Evolutionary conservation across 1,140 invertebrate species (phyloP), one percentile per base, ranked within the genome.

Genomic region (Euglossa dilemma): DNA sequence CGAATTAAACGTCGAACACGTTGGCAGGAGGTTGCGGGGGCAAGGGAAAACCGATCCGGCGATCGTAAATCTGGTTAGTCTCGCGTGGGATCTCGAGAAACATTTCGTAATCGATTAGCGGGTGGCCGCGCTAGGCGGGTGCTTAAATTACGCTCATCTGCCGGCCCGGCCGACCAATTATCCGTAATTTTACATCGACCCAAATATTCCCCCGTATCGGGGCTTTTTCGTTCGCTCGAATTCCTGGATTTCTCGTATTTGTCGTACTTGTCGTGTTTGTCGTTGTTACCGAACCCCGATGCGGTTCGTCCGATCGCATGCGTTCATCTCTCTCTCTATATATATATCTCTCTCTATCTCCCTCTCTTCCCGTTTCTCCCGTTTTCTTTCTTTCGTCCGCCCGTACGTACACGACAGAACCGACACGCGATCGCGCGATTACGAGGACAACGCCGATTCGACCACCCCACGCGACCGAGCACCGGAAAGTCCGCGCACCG

Each of bases 131-230:
- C 87, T n/a, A 81, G 85, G 63, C 77, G 87, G 83, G 85, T 87
- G 87, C 90, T 89, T 89, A 90, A 92, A 92, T 92, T 90, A 91
- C 88, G 88, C 87, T 88, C 90, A 90, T 91, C 87, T 87, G 25
- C 20, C 23, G 61, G 28, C 18, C 12, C 63, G 45, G n/a, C 25
- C 63, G 11, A 43, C 2, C 61, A 67, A 77, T 77, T 92, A 92
- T 89, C 88, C 84, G 82, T 91, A 93, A 92, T 92, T 91, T 91
- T 86, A 88, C 86, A 80, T 90, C 85, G 85, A 59, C 86, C 83
- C 67, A 84, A 91, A 91, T 87, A 89, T 81, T 75, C 72, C 85
- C 79, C 85, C 85, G 78, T 54, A 54, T 70, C 45, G 45, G 14
- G 25, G 45, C 12, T 20, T 52, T 70, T 28, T 70, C 67, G 45